Evolutionary conservation across 2,888 invertebrate species (phyloP).

Genomic region (Timema podura): DNA sequence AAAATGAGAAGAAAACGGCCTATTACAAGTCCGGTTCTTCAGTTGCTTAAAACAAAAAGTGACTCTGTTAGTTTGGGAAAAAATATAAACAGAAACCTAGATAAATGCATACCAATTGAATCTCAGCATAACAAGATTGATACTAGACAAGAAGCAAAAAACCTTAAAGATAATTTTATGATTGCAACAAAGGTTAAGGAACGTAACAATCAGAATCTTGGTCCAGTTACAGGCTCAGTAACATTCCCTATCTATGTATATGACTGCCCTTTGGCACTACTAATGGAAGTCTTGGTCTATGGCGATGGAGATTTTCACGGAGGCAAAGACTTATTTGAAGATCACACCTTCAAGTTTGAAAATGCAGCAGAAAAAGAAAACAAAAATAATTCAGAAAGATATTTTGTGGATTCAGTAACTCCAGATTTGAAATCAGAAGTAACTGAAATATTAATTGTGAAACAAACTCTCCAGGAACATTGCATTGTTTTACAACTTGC

Average conservation of each 20-base stretch:
- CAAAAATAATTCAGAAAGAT: constrained; percentile 43
- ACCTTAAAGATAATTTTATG: too few relatives aligned
- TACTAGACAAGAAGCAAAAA: too few relatives aligned
- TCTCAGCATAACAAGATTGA: too few relatives aligned
- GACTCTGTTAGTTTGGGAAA: too few relatives aligned
- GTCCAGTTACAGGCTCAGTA: constrained; percentile 31
- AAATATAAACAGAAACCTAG: too few relatives aligned
- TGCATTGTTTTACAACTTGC: constrained; percentile 55
- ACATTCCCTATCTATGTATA: constrained; percentile 62
- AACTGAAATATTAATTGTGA: constrained; percentile 2
- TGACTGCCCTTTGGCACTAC: constrained; percentile 57
- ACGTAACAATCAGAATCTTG: neutral
- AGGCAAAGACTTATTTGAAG: constrained; percentile 50
- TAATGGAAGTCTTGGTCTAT: constrained; percentile 53
- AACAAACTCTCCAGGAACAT: constrained; percentile 51
- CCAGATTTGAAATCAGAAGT: neutral
- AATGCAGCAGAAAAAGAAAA: constrained; percentile 24
- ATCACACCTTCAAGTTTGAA: constrained; percentile 50
- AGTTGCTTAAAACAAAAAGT: too few relatives aligned
- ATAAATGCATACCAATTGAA: too few relatives aligned
- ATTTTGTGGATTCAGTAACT: constrained; percentile 48
- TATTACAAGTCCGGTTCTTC: too few relatives aligned
- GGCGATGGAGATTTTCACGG: constrained; percentile 36
- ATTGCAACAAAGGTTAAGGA: too few relatives aligned
- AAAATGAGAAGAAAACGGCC: constrained; percentile 23